Evolutionary conservation across 2,113 vertebrate species (phyloP), one percentile per base, ranked within the genome.

Genomic region (Cairina moschata): DNA sequence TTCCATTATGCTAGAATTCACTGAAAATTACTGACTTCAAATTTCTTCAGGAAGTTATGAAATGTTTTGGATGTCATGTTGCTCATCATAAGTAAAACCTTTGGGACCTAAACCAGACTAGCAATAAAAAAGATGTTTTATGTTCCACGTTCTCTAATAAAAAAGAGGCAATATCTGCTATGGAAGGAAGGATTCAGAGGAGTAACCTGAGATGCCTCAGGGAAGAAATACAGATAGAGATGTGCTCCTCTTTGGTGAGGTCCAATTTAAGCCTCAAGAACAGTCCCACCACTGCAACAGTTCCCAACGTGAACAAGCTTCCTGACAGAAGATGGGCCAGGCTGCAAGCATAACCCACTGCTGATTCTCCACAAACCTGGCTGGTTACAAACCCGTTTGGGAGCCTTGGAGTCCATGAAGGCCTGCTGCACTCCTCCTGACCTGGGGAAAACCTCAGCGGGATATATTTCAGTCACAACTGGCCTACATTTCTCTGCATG

Each of bases 1-100:
- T 73, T 72, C 38, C 60, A 54, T 34, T 92, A 79, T 60, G 72
- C 44, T 88, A 87, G 65, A 86, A 90, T 86, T 44, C 85, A 65
- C 68, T 13, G 58, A 90, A 93, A 94, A 95, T 81, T 68, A 84
- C 48, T 93, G 93, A 55, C 88, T 94, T 90, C 73, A 93, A 3
- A 90, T 90, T 94, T 93, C 88, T 88, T 65, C 83, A 88, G 84
- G 60, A 96, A 92, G 86, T 92, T 84, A 73, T 81, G 90, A 95
- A 91, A 62, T 58, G 23, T 78, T 95, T 92, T 89, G 44, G 83
- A 89, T 92, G 83, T 93, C 71, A 62, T 76, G 38, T 88, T 84
- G 40, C 60, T 86, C 78, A 80, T 93, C 73, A 73, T 58, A 84
- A 78, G 66, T 50, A 91, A 96, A 92, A 90, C 86, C 93, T 90